Evolutionary conservation across 2,113 vertebrate genomes (phyloP), one percentile per base, ranked within the genome.

Genomic region (Syrmaticus mikado): DNA sequence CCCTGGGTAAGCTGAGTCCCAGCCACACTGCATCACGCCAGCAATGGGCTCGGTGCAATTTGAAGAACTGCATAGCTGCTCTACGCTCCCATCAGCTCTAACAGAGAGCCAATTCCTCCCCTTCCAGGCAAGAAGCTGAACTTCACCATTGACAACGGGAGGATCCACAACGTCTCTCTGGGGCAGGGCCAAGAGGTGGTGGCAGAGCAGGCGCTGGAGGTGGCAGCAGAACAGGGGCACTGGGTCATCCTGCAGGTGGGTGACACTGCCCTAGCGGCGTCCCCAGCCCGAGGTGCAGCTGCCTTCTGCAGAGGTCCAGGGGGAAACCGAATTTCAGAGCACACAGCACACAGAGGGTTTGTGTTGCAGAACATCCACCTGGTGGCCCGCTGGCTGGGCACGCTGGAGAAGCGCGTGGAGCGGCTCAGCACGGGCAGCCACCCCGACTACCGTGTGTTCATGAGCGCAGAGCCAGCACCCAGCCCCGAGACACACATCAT

Each of bases 171-270:
- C 1, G 96, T 98, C 43, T 98, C 97, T 0, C 94, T 98, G 95
- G 98, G 98, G 30, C 98, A 98, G 92, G 98, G 98, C 25, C 98
- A 98, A 70, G 98, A 98, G 88, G 76, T 80, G 0, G 97, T 98
- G 80, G 98, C 98, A 0, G 98, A 98, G 89, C 48, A 34, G 0
- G 97, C 97, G 1, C 95, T 98, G 88, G 97, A 98, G 3, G 46
- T 96, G 88, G 98, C 98, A 0, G 97, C 98, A 0, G 40, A 20
- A 7, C 72, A 82, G 8, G 98, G 98, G 4, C 98, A 98, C 92
- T 98, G 98, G 98, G 98, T 98, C 92, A 98, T 98, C 43, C 97
- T 98, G 71, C 98, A 98, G 98, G 98, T 98, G 67, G 8, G 70
- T 13, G 64, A 30, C 79, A 2, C 53, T 30, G 77, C 43, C 48